These are phyloP conservation scores for Pristiophorus japonicus DNA, from an alignment of 2,113 vertebrate species.

Conservation along the genomic window DNA sequence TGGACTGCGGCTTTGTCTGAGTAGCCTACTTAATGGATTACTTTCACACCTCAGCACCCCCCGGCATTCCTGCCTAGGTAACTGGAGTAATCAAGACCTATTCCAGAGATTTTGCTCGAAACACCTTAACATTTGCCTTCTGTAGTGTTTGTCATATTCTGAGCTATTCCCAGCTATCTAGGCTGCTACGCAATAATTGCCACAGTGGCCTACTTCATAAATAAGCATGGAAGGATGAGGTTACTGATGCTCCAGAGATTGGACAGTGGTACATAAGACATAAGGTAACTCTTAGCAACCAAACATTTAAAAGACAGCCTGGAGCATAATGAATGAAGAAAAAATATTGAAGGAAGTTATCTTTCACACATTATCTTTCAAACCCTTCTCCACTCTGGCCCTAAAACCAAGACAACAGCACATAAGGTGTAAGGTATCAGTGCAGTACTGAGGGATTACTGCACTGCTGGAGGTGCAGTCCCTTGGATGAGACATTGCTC, in stretches of 20 bases:
- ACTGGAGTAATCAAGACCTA: constrained; percentile 30
- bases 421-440: neutral
- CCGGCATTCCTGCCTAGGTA: neutral
- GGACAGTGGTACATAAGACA: neutral
- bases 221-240: constrained; percentile 1
- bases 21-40: constrained; percentile 34
- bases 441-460: neutral
- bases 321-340: constrained; percentile 6
- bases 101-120: constrained; percentile 2
- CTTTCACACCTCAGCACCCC: constrained; percentile 27
- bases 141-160: neutral
- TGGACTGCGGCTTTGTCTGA: constrained; percentile 22
- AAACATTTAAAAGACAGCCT: constrained; percentile 3
- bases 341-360: constrained; percentile 2
- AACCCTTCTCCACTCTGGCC: neutral
- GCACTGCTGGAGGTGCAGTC: neutral
- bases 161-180: neutral
- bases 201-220: constrained; percentile 4
- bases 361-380: neutral
- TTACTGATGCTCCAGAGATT: neutral
- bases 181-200: constrained; percentile 1
- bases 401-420: neutral
- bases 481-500: neutral
- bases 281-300: constrained; percentile 1
- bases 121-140: constrained; percentile 20